Conservation (phyloP, 2,113 vertebrate species). For the Myotis yumanensis region DNA sequence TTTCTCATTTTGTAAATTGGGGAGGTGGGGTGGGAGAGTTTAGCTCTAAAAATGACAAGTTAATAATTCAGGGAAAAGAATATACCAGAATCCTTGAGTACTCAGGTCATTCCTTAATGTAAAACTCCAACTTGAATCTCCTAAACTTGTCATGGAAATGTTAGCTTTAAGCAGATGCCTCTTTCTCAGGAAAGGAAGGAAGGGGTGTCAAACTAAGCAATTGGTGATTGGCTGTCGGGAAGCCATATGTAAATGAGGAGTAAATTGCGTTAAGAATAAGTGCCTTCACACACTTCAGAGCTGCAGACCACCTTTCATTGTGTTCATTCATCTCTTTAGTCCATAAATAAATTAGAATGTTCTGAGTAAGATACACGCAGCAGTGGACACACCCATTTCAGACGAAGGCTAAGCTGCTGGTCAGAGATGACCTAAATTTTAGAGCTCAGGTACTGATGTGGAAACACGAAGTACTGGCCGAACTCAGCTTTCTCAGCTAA, state of each 20-base stretch:
- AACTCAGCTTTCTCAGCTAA: background rate
- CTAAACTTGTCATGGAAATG: background rate
- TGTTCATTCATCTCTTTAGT: background rate
- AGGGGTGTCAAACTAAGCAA: background rate
- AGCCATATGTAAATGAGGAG: background rate
- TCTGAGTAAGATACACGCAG: background rate
- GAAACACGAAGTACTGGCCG: background rate
- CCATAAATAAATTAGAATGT: background rate
- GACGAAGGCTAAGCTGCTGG: background rate
- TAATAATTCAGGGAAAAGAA: background rate
- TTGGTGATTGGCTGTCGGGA: background rate
- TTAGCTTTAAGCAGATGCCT: background rate
- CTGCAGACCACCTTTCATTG: background rate
- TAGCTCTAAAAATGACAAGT: slow-evolving; percentile 1
- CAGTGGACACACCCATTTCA: background rate
- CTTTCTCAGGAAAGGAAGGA: background rate
- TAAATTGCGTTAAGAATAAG: background rate
- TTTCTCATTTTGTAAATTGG: background rate
- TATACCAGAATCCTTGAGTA: background rate
- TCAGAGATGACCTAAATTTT: background rate
- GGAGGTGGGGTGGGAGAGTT: background rate
- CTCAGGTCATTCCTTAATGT: background rate
- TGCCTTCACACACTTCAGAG: background rate
- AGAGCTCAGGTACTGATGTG: background rate
- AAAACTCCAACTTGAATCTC: slow-evolving; percentile 12